A percentile compares a stretch with the other conserved stretches of the same genome.
Evolutionary conservation across 35 echinoderm and acorn worm genomes (phyloP).

Genomic region (Patiria miniata): DNA sequence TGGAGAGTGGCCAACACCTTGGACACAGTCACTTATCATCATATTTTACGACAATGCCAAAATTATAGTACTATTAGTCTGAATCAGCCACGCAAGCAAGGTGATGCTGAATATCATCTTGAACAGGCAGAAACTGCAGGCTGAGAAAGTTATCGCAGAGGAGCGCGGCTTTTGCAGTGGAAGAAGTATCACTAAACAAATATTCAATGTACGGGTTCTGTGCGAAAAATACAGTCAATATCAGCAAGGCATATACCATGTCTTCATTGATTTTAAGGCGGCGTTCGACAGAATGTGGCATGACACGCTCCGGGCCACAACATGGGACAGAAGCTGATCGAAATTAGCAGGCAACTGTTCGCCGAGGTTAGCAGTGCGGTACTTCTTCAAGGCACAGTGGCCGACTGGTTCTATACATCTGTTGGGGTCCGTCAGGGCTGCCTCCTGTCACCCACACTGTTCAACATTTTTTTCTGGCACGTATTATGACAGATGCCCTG

Average conservation of each 20-base stretch:
- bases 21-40: too few relatives aligned
- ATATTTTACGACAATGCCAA: constrained; percentile 47
- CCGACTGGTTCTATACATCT: neutral
- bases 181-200: constrained; percentile 55
- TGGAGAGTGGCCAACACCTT: too few relatives aligned
- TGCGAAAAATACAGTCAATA: too few relatives aligned
- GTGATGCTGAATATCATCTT: constrained; percentile 56
- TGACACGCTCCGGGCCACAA: neutral
- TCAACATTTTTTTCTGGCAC: constrained; percentile 49
- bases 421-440: too few relatives aligned
- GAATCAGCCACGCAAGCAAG: constrained; percentile 50
- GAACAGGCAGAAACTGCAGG: constrained; percentile 52
- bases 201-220: constrained; percentile 45
- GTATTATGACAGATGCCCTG: constrained; percentile 54
- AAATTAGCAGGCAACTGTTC: constrained; percentile 19
- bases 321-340: neutral
- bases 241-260: constrained; percentile 16
- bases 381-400: too few relatives aligned
- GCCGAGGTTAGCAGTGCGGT: constrained; percentile 44
- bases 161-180: constrained; percentile 36
- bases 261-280: constrained; percentile 45
- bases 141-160: constrained; percentile 50
- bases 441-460: too few relatives aligned
- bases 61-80: constrained; percentile 52
- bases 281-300: too few relatives aligned